These are phyloP conservation scores for Centruroides sculpturatus DNA, from an alignment of 1,140 invertebrate genomes.

Conservation along the genomic window DNA sequence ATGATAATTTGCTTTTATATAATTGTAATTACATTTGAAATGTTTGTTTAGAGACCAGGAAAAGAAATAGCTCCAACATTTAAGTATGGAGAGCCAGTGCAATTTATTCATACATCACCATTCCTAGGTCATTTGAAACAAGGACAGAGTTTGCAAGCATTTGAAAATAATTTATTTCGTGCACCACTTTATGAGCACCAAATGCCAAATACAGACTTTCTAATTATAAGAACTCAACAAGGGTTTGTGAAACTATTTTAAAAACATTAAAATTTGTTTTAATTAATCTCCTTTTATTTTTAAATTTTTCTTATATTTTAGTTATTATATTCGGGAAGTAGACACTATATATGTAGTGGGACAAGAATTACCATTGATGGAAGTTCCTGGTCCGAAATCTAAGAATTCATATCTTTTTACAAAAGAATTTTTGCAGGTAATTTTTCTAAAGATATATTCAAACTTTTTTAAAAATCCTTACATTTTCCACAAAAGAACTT, in stretches of 20 bases:
- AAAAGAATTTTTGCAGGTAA: slow-evolving; percentile 74
- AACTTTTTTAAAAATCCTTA: too few relatives aligned
- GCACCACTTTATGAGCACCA: slow-evolving; percentile 87
- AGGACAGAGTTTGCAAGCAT: slow-evolving; percentile 68
- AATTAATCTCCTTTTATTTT: not conserved
- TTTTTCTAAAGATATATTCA: slow-evolving; percentile 28
- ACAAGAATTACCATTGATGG: slow-evolving; percentile 89
- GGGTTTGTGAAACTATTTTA: slow-evolving; percentile 18
- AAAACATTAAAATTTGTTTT: not conserved
- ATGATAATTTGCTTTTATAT: too few relatives aligned
- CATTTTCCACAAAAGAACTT: not conserved
- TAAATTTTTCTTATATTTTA: slow-evolving; percentile 27
- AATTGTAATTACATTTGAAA: too few relatives aligned
- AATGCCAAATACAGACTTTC: slow-evolving; percentile 62
- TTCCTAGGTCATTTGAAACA: slow-evolving; percentile 84
- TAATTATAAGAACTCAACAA: slow-evolving; percentile 74
- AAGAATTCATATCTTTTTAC: slow-evolving; percentile 95
- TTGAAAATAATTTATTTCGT: slow-evolving; percentile 96
- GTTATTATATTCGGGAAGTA: slow-evolving; percentile 76
- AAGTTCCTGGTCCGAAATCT: slow-evolving; percentile 96
- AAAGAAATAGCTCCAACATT: slow-evolving; percentile 79
- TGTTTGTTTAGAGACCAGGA: slow-evolving; percentile 41
- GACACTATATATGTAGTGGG: slow-evolving; percentile 80
- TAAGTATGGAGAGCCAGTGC: slow-evolving; percentile 75
- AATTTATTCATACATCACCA: slow-evolving; percentile 90